Conservation (phyloP, 2,797 vertebrate species). For the Pelobates cultripes region DNA sequence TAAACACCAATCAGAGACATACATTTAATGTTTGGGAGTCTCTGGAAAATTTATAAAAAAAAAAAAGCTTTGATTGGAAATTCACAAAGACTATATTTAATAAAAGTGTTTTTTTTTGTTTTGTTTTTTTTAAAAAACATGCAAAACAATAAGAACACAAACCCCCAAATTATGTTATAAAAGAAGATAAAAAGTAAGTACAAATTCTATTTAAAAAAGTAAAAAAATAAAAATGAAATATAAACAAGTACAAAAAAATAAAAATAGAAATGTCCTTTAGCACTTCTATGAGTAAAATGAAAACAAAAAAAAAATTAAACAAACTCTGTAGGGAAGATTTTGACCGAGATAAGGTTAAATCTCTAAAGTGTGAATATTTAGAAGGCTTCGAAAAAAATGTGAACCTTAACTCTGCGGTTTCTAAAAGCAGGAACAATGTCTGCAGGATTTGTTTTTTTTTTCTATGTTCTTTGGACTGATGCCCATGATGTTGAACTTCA, state of each 20-base stretch:
- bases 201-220: neutral
- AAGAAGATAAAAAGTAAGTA: neutral
- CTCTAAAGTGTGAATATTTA: conserved; percentile 66
- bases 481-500: conserved; percentile 34
- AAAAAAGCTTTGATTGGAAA: neutral
- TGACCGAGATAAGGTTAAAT: conserved; percentile 66
- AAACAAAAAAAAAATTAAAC: conserved; percentile 59
- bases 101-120: no score
- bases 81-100: neutral
- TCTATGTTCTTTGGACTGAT: conserved; percentile 59
- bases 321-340: conserved; percentile 66
- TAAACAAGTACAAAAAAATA: neutral
- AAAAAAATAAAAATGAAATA: neutral
- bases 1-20: neutral
- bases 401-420: conserved; percentile 65
- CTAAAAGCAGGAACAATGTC: conserved; percentile 69
- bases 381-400: conserved; percentile 59
- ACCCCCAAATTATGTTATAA: neutral
- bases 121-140: neutral
- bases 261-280: neutral
- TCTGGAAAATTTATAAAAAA: neutral
- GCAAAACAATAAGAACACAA: neutral
- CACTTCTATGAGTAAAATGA: conserved; percentile 62
- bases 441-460: conserved; percentile 65
- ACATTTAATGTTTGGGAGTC: neutral